Evolutionary conservation across 2,797 vertebrate species (phyloP).

Genomic region (Rhadinocentrus ornatus): DNA sequence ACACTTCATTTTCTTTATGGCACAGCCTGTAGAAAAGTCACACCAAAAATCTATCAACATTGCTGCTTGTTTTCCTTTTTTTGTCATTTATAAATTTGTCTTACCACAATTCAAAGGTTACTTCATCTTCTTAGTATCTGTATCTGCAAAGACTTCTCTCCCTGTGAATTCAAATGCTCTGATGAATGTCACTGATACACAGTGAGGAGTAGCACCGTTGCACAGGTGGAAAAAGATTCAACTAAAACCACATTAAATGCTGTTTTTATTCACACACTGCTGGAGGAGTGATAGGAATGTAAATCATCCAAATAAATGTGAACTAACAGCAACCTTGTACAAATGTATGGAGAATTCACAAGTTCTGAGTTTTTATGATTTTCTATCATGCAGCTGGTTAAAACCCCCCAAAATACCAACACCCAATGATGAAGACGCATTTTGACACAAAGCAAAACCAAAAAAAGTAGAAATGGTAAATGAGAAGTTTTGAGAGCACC

Average conservation of each 20-base stretch:
- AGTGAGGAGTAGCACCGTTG: not conserved
- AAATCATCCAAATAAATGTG: not conserved
- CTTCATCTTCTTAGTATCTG: not conserved
- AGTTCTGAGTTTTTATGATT: not conserved
- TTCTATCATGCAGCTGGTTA: not conserved
- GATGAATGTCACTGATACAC: not conserved
- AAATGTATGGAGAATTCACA: not conserved
- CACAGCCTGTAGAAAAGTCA: slow-evolving; percentile 34
- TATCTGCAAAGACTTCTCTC: not conserved
- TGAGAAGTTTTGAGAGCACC: not conserved
- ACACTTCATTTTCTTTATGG: slow-evolving; percentile 34
- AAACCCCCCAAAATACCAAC: not conserved
- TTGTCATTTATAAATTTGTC: not conserved
- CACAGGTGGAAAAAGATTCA: not conserved
- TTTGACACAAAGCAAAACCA: not conserved
- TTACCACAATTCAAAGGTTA: slow-evolving; percentile 15
- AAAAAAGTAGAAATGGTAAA: not conserved
- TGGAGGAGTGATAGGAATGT: not conserved
- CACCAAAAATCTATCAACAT: slow-evolving; percentile 20
- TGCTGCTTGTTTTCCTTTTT: slow-evolving; percentile 17
- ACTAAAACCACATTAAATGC: not conserved
- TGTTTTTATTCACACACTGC: not conserved
- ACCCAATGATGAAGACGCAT: not conserved
- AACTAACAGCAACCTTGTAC: not conserved
- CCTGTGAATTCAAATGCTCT: slow-evolving; percentile 4